Evolutionary conservation across 1,140 invertebrate species (phyloP).

Genomic region (Carposina sasakii): DNA sequence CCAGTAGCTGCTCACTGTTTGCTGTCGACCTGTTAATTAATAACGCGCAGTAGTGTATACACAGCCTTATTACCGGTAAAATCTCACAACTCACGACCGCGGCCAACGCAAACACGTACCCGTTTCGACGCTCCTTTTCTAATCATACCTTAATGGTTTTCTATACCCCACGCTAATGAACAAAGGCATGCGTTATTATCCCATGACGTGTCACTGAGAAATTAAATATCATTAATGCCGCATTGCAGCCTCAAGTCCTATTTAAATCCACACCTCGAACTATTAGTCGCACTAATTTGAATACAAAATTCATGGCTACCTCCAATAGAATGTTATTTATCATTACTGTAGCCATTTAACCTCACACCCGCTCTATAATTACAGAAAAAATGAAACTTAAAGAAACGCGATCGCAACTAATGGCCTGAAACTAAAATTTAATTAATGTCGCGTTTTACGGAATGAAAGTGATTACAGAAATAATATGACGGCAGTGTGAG

Average conservation of each 20-base stretch:
- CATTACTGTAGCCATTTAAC: slow-evolving; percentile 65
- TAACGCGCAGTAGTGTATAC: slow-evolving; percentile 65
- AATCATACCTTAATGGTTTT: slow-evolving; percentile 57
- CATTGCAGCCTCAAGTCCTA: slow-evolving; percentile 38
- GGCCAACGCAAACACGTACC: slow-evolving; percentile 56
- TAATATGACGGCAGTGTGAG: slow-evolving; percentile 56
- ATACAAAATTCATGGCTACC: slow-evolving; percentile 60
- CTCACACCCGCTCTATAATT: slow-evolving; percentile 51
- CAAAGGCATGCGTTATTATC: slow-evolving; percentile 14
- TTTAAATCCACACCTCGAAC: slow-evolving; percentile 54
- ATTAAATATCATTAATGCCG: slow-evolving; percentile 40
- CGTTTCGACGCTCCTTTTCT: slow-evolving; percentile 52
- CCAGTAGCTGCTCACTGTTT: slow-evolving; percentile 65
- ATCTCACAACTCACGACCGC: slow-evolving; percentile 69
- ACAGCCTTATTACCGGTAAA: slow-evolving; percentile 71
- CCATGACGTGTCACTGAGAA: slow-evolving; percentile 20
- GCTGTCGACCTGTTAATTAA: slow-evolving; percentile 71
- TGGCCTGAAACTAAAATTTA: slow-evolving; percentile 72
- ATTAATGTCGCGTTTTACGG: slow-evolving; percentile 69
- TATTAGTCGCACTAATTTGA: slow-evolving; percentile 63
- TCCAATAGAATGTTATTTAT: slow-evolving; percentile 66
- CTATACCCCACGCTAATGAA: slow-evolving; percentile 29
- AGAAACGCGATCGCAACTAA: slow-evolving; percentile 68
- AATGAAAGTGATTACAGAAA: slow-evolving; percentile 69
- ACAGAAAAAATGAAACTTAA: slow-evolving; percentile 61